Conservation (phyloP, 2,888 invertebrate genomes). For the Drosophila nigricruria region DNA sequence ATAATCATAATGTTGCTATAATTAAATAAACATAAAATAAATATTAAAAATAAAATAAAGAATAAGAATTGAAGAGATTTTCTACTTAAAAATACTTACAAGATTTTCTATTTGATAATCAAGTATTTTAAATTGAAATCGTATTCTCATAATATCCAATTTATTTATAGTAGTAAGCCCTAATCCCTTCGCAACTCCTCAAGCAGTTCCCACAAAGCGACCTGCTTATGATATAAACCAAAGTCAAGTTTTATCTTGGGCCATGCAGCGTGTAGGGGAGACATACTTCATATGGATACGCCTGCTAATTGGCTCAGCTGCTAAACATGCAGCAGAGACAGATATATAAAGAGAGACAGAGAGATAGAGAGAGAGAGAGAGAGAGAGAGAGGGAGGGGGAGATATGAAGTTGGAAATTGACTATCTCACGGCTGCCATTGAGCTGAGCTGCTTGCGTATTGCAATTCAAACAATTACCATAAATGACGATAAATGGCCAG, state of each 20-base stretch:
- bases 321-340: not conserved
- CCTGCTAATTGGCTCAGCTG: conserved; percentile 54
- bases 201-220: not conserved
- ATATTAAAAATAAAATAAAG: too few species aligned
- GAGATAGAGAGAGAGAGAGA: not conserved
- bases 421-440: conserved; percentile 36
- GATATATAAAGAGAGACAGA: not conserved
- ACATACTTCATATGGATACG: conserved; percentile 14
- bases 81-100: too few species aligned
- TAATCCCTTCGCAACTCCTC: not conserved
- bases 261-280: not conserved
- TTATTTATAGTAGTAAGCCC: too few species aligned
- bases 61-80: too few species aligned
- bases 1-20: not conserved
- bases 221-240: not conserved
- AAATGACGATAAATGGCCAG: conserved; percentile 75
- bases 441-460: conserved; percentile 46
- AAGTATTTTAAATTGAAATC: too few species aligned
- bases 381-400: not conserved
- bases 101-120: too few species aligned
- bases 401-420: conserved; percentile 1
- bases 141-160: too few species aligned
- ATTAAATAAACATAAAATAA: not conserved
- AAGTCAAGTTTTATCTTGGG: conserved; percentile 1
- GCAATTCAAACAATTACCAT: conserved; percentile 74